Base-by-base conservation (phyloP, 2,888 invertebrate genomes). In the Sphecodes monilicornis region DNA sequence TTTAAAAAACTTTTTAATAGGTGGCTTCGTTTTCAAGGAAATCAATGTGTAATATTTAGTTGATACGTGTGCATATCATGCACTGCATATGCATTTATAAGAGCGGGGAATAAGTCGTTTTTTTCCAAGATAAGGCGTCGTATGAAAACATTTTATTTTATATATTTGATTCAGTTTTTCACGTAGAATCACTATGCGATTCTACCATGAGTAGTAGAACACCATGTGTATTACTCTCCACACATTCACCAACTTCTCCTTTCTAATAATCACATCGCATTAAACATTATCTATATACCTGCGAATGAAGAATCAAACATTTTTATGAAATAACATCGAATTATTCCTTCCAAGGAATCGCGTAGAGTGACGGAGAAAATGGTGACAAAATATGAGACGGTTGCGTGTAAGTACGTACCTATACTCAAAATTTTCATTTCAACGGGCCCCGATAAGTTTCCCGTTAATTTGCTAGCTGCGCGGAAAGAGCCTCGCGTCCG, bases 381-480 rank as follows among this genome's bases (percentile, higher is more conserved):
- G 68, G 13, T 8, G 39, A 69, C 80, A 32, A 69, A 82, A 60
- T 46, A 50, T 36, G 10, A 66, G 64, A 36, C 1, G 18, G 2
- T 36, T n/a, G 36, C 64, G 43, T 18, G 13, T 1, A 39, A 26
- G 57, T 54, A 11, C n/a, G n/a, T 26, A 41, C 39, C 39, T 41
- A n/a, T n/a, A 26, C 16, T 50, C 10, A 50, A 78, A 81, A 88
- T 85, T 57, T 77, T 76, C 76, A 80, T 85, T 82, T 76, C 76
- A 76, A 74, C 73, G 39, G 80, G 70, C 39, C 74, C 88, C 88
- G 82, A 90, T 89, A 90, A 89, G 90, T 90, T 90, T 81, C 16
- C 89, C 80, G 87, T 90, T 90, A 89, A 89, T 89, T 89, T 87
- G 78, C 54, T 78, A 80, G 84, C 82, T 57, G 78, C 80, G 75